Base-by-base conservation (phyloP, 2,113 vertebrate genomes). In the Erythrocercus mccallii region DNA sequence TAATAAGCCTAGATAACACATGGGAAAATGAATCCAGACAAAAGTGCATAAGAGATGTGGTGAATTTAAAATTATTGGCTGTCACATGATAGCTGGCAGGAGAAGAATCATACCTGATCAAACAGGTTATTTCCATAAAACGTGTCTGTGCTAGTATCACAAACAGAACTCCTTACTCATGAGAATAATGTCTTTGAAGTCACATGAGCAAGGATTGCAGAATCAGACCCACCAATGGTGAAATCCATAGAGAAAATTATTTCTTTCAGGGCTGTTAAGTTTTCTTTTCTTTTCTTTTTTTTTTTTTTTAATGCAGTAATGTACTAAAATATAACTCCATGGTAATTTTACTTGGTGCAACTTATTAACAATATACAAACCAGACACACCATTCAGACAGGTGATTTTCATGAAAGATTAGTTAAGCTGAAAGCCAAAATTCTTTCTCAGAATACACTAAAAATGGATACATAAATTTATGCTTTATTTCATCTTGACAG, bases 121-220 rank as follows among this genome's bases (percentile, higher is more conserved):
- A 97, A 95, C 90, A 95, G 82, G 71, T 91, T 96, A 88, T 96
- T 96, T 94, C 73, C 94, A 96, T 95, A 82, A 97, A 97, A 96
- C 94, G 87, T 96, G 96, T 93, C 95, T 80, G 17, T 82, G 83
- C 94, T 97, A 71, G 97, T 78, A 96, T 72, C 68, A 88, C 71
- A 81, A 91, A 91, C 69, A 93, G 93, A 86, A 90, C 95, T 96
- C 88, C 94, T 94, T 95, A 95, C 90, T 96, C 95, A 96, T 86
- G 90, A 94, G 82, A 96, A 81, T 90, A 84, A 81, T 4, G 10
- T 38, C 94, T 96, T 96, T 96, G 96, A 96, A 96, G 86, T 74
- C 94, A 96, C 58, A 22, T 92, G 92, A 92, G 66, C 48, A 76
- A 74, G 53, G 40, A 54, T 94, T 96, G 81, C 94, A 96, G 93